Evolutionary conservation across 2,797 vertebrate species (phyloP).

Genomic region (Thripadectes ignobilis): DNA sequence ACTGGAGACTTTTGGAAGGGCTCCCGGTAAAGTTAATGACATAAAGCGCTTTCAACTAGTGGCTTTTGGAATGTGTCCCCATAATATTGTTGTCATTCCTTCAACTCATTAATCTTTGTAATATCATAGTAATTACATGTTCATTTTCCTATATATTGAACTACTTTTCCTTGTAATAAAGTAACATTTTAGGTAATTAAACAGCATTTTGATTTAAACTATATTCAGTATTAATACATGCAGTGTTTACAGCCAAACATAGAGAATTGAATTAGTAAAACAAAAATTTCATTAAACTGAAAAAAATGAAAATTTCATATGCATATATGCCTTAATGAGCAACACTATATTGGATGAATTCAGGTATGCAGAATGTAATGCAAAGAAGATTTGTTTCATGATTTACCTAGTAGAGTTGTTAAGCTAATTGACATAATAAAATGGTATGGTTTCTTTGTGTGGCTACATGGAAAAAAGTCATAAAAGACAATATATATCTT

Average conservation of each 20-base stretch:
- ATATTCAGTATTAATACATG: not conserved
- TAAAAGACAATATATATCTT: not conserved
- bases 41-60: conserved; percentile 37
- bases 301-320: not conserved
- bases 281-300: not conserved
- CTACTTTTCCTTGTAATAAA: not conserved
- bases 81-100: not conserved
- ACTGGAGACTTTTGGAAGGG: not conserved
- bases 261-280: not conserved
- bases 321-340: not conserved
- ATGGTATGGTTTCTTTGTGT: not conserved
- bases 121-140: not conserved
- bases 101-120: not conserved
- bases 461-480: not conserved
- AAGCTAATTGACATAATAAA: not conserved
- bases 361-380: not conserved
- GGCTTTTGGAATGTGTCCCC: not conserved
- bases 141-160: conserved; percentile 54
- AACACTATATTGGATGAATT: not conserved
- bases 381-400: not conserved
- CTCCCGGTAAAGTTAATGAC: conserved; percentile 21
- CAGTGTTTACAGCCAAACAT: not conserved
- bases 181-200: conserved; percentile 7
- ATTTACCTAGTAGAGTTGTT: not conserved
- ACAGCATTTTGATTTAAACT: not conserved